These are phyloP conservation scores for Perccottus glenii DNA, from an alignment of 2,113 vertebrate species.

Conservation along the genomic window DNA sequence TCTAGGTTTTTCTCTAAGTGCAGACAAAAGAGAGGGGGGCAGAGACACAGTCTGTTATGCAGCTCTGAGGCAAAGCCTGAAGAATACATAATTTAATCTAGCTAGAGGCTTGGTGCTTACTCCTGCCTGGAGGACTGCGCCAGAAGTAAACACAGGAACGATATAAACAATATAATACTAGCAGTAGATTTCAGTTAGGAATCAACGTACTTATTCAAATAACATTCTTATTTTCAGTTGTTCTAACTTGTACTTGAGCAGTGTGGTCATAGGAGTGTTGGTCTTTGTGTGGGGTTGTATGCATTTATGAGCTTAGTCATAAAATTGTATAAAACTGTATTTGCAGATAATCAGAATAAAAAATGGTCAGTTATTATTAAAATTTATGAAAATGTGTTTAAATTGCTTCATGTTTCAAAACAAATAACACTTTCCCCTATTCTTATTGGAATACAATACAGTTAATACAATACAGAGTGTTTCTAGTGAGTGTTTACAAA, in stretches of 20 bases:
- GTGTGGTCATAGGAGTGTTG: too few relatives aligned
- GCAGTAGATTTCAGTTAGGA: too few relatives aligned
- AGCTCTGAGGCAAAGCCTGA: conserved; percentile 56
- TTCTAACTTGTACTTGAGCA: background rate
- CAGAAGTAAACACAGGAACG: conserved; percentile 36
- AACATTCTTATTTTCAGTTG: background rate
- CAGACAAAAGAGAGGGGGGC: conserved; percentile 46
- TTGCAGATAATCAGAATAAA: too few relatives aligned
- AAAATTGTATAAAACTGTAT: too few relatives aligned
- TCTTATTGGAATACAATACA: background rate
- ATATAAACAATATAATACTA: conserved; percentile 36
- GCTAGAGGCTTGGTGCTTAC: conserved; percentile 59
- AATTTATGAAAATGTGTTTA: background rate
- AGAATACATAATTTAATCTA: conserved; percentile 72
- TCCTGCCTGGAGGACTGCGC: conserved; percentile 41
- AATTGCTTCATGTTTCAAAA: background rate
- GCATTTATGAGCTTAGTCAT: too few relatives aligned
- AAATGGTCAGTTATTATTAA: too few relatives aligned
- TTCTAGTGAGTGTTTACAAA: conserved; percentile 34
- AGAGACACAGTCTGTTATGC: conserved; percentile 60
- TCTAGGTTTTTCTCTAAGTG: conserved; percentile 16
- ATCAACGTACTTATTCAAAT: background rate
- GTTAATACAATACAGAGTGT: background rate
- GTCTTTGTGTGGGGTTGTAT: too few relatives aligned
- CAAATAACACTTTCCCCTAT: background rate